These are phyloP conservation scores for Euura lappo DNA, from an alignment of 1,140 invertebrate species.

Conservation along the genomic window DNA sequence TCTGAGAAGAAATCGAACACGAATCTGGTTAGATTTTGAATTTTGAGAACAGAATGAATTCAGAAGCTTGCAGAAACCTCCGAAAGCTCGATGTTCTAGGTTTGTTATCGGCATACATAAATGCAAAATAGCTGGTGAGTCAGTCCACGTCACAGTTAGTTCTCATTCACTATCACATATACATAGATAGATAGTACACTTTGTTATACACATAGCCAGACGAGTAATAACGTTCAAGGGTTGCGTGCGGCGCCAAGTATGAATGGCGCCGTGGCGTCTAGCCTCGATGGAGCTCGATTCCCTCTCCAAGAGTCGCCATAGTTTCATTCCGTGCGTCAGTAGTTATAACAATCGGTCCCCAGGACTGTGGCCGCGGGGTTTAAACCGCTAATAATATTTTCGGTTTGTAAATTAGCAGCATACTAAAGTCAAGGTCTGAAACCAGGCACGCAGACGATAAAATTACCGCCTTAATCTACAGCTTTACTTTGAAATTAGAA, in stretches of 20 bases:
- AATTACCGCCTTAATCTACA: too few relatives aligned
- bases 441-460: neutral
- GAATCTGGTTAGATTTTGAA: too few relatives aligned
- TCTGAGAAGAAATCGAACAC: too few relatives aligned
- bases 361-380: too few relatives aligned
- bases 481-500: too few relatives aligned
- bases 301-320: neutral
- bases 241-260: slow-evolving; percentile 48
- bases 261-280: slow-evolving; percentile 44
- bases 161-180: neutral
- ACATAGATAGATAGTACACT: neutral
- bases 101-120: too few relatives aligned
- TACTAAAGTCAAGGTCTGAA: neutral
- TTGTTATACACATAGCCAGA: neutral
- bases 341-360: neutral
- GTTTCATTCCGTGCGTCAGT: neutral
- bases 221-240: slow-evolving; percentile 33
- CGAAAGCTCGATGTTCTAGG: too few relatives aligned
- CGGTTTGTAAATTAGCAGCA: slow-evolving; percentile 7
- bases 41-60: too few relatives aligned
- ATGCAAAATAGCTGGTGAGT: neutral
- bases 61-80: too few relatives aligned
- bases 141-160: neutral
- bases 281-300: slow-evolving; percentile 28
- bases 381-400: too few relatives aligned